Base-by-base conservation (phyloP, 2,797 vertebrate genomes). In the Champsocephalus esox region DNA sequence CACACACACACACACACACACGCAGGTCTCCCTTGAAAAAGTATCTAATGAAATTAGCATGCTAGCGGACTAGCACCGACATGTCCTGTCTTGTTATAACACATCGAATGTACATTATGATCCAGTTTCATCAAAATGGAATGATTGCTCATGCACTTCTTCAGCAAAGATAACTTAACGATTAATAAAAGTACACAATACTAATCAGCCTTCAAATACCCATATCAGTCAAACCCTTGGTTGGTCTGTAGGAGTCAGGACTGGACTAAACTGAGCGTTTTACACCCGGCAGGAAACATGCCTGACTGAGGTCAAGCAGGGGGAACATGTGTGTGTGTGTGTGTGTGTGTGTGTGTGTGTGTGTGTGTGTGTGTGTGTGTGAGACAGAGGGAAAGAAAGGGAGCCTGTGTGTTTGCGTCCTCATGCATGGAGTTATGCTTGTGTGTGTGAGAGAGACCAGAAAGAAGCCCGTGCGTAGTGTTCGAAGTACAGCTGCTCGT, bases 401-500 rank as follows among this genome's bases (percentile, higher is more conserved):
- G 24, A 16, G 2, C 19, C 38, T 21, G 80, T 90, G 83, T 86
- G 68, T 86, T 76, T 75, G 73, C 28, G 70, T 84, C 9, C 72
- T 70, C 67, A 41, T 81, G 75, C 66, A 73, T 84, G 69, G 66
- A 75, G 54, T 46, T 75, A 13, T 66, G 66, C 44, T 2, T 21
- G 12, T 46, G 58, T 54, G 46, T 46, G 12, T 75, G 62, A 7
- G 50, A 8, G 76, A 70, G 93, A 96, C 94, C 95, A 96, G 88
- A 96, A 96, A 81, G 68, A 94, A 82, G 95, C 93, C 77, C 91
- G 93, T 54, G 92, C 93, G 75, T 91, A 88, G 84, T 94, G 93
- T 86, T 97, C 95, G 72, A 94, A 82, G 88, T 96, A 96, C 65
- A 96, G 94, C 67, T 96, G 94, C 44, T 96, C 94, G 59, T 97